Evolutionary conservation across 2,797 vertebrate genomes (phyloP).

Genomic region (Brachyrhaphis roseni): DNA sequence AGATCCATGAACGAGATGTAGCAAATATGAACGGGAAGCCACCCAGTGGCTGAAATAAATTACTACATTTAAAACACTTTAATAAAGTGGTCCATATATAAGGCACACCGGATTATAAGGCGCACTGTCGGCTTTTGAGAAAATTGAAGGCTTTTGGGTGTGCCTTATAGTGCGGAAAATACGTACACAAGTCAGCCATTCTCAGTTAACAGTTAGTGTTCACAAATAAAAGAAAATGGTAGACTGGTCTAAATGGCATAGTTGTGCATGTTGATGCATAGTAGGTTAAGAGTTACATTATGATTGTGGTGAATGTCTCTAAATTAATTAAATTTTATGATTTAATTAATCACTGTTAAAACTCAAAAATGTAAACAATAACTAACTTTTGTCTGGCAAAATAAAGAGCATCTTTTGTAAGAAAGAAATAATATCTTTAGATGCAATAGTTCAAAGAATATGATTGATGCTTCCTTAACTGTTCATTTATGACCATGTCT

Average conservation of each 20-base stretch:
- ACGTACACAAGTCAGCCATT: slow-evolving; percentile 24
- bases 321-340: neutral
- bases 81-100: no score
- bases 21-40: no score
- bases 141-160: no score
- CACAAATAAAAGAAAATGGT: slow-evolving; percentile 21
- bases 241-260: slow-evolving; percentile 7
- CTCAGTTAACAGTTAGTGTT: slow-evolving; percentile 18
- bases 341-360: neutral
- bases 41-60: no score
- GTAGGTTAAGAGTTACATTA: neutral
- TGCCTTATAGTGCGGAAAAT: no score
- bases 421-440: neutral
- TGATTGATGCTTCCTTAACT: neutral
- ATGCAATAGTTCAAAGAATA: no score
- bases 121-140: no score
- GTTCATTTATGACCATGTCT: neutral
- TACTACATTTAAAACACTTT: no score
- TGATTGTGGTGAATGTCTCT: neutral
- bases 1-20: no score
- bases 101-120: no score
- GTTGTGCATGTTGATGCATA: neutral
- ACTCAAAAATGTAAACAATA: neutral
- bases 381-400: neutral
- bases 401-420: neutral